These are phyloP conservation scores for Tridacna crocea DNA, from an alignment of 2,888 invertebrate genomes.

Conservation along the genomic window DNA sequence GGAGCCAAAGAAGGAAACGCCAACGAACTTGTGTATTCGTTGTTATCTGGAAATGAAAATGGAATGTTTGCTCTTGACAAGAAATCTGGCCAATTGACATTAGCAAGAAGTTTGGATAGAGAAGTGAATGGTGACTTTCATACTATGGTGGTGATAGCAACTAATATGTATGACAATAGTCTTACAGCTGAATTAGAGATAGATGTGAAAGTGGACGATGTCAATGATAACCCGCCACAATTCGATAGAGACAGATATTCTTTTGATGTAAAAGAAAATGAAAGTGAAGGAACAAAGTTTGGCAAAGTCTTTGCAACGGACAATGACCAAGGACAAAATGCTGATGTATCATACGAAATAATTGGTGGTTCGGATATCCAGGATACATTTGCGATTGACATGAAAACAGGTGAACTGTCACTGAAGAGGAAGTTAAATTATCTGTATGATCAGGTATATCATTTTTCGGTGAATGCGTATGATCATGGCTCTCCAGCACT, in stretches of 20 bases:
- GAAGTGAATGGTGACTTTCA: conserved; percentile 52
- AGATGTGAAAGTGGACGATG: conserved; percentile 63
- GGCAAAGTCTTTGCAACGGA: conserved; percentile 65
- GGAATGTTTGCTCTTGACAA: conserved; percentile 60
- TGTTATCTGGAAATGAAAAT: conserved; percentile 61
- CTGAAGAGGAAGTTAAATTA: conserved; percentile 94
- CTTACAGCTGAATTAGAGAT: conserved; percentile 60
- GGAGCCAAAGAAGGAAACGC: conserved; percentile 64
- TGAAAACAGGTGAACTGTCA: conserved; percentile 92
- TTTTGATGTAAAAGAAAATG: conserved; percentile 61
- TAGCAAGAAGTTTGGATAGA: conserved; percentile 62
- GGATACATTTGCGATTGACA: conserved; percentile 87
- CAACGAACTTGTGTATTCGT: conserved; percentile 62
- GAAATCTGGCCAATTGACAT: conserved; percentile 63
- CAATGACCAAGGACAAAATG: conserved; percentile 57
- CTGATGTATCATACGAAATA: conserved; percentile 53
- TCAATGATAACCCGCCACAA: conserved; percentile 71
- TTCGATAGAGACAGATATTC: conserved; percentile 55
- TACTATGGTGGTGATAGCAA: conserved; percentile 58
- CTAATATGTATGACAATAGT: conserved; percentile 50
- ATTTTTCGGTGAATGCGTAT: conserved; percentile 90
- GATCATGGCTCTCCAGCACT: conserved; percentile 82
- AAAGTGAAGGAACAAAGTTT: conserved; percentile 31
- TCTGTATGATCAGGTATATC: conserved; percentile 92
- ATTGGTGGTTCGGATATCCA: conserved; percentile 2